Conservation (phyloP, 2,888 invertebrate genomes). For the Resseliella maxima region DNA sequence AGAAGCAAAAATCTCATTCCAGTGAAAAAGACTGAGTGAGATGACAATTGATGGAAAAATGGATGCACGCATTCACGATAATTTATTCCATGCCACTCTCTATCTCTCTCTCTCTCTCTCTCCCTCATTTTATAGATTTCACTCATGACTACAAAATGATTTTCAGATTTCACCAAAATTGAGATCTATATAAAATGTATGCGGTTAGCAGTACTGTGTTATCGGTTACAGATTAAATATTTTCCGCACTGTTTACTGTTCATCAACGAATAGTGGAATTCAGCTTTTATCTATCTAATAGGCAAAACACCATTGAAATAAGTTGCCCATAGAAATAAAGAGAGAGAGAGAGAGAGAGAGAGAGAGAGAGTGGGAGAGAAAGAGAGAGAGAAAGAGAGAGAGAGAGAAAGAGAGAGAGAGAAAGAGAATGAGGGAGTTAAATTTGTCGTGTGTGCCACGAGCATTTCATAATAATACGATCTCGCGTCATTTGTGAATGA, state of each 20-base stretch:
- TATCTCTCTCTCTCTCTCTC: no score
- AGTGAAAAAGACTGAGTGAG: background rate
- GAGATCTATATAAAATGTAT: slow-evolving; percentile 12
- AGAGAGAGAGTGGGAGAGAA: no score
- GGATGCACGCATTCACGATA: slow-evolving; percentile 18
- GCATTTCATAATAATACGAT: background rate
- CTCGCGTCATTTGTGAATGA: background rate
- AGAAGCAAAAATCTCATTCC: no score
- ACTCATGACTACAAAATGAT: background rate
- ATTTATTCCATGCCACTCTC: background rate
- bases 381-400: no score
- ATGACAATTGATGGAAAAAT: no score
- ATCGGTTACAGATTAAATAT: slow-evolving; percentile 34
- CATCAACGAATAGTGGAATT: background rate
- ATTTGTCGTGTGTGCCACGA: background rate
- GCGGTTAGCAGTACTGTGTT: background rate
- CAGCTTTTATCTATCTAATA: background rate
- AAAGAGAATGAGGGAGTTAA: no score
- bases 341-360: no score
- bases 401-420: no score
- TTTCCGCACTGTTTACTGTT: slow-evolving; percentile 18
- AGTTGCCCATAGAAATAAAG: background rate
- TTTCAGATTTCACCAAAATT: slow-evolving; percentile 33
- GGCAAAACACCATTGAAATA: background rate
- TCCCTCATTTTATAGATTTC: no score